Conservation (phyloP, 2,797 vertebrate genomes). For the Tenualosa ilisha region DNA sequence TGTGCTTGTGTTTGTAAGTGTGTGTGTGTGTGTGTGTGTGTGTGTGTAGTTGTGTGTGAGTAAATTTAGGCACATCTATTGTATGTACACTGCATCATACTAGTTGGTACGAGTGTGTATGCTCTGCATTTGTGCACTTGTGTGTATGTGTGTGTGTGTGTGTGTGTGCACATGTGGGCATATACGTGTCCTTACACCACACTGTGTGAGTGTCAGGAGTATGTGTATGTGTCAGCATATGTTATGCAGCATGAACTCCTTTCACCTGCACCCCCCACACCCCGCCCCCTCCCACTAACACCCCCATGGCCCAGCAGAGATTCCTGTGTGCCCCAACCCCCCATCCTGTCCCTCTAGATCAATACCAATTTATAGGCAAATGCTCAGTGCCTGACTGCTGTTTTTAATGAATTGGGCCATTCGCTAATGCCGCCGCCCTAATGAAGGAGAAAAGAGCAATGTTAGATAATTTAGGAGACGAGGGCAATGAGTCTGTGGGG, state of each 20-base stretch:
- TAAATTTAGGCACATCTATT: neutral
- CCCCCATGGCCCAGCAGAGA: neutral
- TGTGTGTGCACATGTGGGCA: neutral
- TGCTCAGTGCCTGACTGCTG: constrained; percentile 75
- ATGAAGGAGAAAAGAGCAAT: constrained; percentile 76
- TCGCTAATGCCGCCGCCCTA: constrained; percentile 73
- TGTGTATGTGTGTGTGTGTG: constrained; percentile 44
- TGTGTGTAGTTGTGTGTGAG: constrained; percentile 62
- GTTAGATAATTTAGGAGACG: constrained; percentile 70
- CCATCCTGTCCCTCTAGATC: constrained; percentile 67
- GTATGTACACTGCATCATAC: neutral
- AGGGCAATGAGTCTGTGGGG: constrained; percentile 30
- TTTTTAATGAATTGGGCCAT: constrained; percentile 82
- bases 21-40: constrained; percentile 35
- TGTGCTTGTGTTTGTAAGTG: constrained; percentile 25
- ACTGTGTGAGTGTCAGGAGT: neutral
- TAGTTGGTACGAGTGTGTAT: neutral
- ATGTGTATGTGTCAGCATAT: constrained; percentile 11
- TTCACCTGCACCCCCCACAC: constrained; percentile 10
- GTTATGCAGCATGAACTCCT: constrained; percentile 11
- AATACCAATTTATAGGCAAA: constrained; percentile 87
- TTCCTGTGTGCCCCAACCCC: constrained; percentile 47
- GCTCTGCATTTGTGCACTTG: neutral
- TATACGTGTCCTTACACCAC: neutral
- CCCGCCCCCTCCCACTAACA: neutral